These are phyloP conservation scores for Panzeria rudis DNA, from an alignment of 2,888 invertebrate genomes.

Conservation along the genomic window DNA sequence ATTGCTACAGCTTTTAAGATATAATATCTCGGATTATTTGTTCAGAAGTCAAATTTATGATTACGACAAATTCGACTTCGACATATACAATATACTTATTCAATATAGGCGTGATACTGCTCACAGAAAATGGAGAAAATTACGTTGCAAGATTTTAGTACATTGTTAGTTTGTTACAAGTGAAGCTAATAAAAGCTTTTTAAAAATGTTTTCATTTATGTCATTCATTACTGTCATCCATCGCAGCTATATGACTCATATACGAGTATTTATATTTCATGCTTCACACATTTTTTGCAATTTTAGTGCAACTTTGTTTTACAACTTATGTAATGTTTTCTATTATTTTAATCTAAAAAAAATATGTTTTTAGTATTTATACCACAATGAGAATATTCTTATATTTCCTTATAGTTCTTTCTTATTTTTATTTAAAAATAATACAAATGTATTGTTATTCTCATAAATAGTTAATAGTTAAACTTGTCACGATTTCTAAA, in stretches of 20 bases:
- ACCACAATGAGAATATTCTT: constrained; percentile 10
- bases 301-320: constrained; percentile 7
- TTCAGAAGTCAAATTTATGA: too few relatives aligned
- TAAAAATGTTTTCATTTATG: constrained; percentile 9
- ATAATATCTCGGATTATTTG: too few relatives aligned
- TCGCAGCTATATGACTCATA: constrained; percentile 34
- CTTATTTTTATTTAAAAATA: constrained; percentile 21
- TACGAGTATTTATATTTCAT: constrained; percentile 19
- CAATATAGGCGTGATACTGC: too few relatives aligned
- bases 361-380: constrained; percentile 10
- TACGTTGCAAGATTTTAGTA: too few relatives aligned
- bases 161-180: too few relatives aligned
- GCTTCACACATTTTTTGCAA: constrained; percentile 33
- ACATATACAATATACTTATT: too few relatives aligned
- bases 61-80: too few relatives aligned
- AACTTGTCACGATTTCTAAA: constrained; percentile 63
- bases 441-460: constrained; percentile 48
- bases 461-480: constrained; percentile 50
- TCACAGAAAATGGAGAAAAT: too few relatives aligned
- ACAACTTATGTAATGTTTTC: constrained; percentile 11
- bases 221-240: constrained; percentile 53
- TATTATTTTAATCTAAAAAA: constrained; percentile 8
- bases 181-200: too few relatives aligned
- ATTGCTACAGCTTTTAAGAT: too few relatives aligned
- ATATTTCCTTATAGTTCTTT: constrained; percentile 57